Conservation (phyloP, 2,113 vertebrate species). For the Edolisoma coerulescens region DNA sequence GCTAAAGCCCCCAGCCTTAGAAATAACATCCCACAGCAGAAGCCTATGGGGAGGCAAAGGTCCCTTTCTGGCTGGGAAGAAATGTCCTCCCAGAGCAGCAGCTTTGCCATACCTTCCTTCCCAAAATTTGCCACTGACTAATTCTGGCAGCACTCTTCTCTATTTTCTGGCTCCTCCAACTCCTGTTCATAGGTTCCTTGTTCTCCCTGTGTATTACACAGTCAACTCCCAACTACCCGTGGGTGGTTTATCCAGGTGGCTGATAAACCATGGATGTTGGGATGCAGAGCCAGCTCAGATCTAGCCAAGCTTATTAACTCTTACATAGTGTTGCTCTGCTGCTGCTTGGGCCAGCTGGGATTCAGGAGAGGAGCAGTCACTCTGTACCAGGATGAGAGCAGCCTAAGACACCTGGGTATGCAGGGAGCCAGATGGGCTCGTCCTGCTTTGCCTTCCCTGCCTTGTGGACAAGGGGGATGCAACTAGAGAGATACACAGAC, state of each 20-base stretch:
- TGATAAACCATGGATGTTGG: neutral
- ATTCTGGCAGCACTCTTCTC: neutral
- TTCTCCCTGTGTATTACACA: neutral
- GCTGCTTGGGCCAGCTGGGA: neutral
- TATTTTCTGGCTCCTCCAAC: neutral
- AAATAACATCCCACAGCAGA: neutral
- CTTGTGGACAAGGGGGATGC: no score
- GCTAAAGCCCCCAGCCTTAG: neutral
- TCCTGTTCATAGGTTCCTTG: rapidly evolving
- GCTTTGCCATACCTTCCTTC: neutral
- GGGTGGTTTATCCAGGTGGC: neutral
- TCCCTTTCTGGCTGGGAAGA: neutral
- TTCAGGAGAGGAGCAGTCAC: neutral
- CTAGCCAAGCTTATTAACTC: neutral
- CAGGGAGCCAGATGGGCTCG: neutral
- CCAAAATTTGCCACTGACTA: neutral
- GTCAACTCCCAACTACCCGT: neutral
- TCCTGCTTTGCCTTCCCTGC: neutral
- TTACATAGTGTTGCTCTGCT: neutral
- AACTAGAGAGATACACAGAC: neutral
- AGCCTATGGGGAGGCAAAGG: neutral
- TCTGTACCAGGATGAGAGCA: neutral
- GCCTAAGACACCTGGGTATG: no score
- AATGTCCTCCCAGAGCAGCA: rapidly evolving
- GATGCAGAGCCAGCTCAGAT: neutral